These are phyloP conservation scores for Xanthia togata DNA, from an alignment of 2,888 invertebrate species.

Conservation along the genomic window DNA sequence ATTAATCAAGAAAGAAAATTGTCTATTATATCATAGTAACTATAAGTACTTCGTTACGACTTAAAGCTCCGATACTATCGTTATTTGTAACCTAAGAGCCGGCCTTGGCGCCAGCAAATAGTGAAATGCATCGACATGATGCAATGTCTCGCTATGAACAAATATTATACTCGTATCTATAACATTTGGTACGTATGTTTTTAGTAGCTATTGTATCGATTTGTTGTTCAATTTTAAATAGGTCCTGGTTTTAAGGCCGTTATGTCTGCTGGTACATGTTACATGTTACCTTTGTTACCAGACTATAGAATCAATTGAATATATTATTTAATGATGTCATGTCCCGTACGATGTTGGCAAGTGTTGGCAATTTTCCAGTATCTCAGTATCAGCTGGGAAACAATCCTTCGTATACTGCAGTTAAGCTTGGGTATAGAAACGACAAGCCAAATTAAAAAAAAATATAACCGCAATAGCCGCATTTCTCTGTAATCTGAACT, in stretches of 20 bases:
- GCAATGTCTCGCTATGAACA: slow-evolving; percentile 63
- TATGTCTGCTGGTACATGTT: background rate
- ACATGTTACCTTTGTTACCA: background rate
- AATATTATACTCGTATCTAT: slow-evolving; percentile 52
- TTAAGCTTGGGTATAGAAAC: background rate
- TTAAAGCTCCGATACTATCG: slow-evolving; percentile 68
- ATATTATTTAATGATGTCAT: background rate
- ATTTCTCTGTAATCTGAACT: slow-evolving; percentile 11
- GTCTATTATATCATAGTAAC: slow-evolving; percentile 46
- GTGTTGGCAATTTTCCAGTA: background rate
- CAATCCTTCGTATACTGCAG: background rate
- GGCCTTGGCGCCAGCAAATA: slow-evolving; percentile 76
- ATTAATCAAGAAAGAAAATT: slow-evolving; percentile 36
- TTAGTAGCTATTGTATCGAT: slow-evolving; percentile 43
- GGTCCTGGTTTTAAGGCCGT: slow-evolving; percentile 16
- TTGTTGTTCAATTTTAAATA: slow-evolving; percentile 28
- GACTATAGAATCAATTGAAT: background rate
- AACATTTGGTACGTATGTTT: slow-evolving; percentile 50
- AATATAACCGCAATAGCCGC: background rate
- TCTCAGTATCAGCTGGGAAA: background rate
- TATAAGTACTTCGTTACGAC: slow-evolving; percentile 50
- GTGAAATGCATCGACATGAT: slow-evolving; percentile 72
- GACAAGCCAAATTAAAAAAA: background rate
- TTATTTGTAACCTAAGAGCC: slow-evolving; percentile 79
- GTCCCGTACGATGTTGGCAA: background rate